Conservation (phyloP, 2,113 vertebrate genomes). For the Sardina pilchardus region DNA sequence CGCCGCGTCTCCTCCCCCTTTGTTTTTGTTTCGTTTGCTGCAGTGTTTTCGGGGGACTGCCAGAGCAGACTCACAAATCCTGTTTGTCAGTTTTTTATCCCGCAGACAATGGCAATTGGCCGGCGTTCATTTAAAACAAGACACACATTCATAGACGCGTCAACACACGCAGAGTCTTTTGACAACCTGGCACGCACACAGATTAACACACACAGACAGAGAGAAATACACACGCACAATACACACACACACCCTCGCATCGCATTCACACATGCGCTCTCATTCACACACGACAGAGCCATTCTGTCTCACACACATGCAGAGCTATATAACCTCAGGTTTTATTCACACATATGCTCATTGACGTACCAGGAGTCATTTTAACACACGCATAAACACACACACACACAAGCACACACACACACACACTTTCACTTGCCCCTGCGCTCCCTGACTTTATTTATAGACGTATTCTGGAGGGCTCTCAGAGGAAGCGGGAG, state of each 20-base stretch:
- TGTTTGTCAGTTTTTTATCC: background rate
- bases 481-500: background rate
- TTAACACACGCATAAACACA: constrained; percentile 15
- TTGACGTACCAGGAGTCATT: background rate
- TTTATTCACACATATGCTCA: background rate
- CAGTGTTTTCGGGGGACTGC: background rate
- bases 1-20: background rate
- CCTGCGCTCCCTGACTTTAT: constrained; percentile 42
- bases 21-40: background rate
- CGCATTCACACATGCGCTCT: background rate
- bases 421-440: background rate
- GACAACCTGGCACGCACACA: background rate
- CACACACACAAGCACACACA: constrained; percentile 13
- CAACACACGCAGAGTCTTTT: background rate
- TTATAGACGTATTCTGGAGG: constrained; percentile 38
- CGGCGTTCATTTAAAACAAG: constrained; percentile 4
- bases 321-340: background rate
- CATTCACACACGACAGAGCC: background rate
- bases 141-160: background rate
- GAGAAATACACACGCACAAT: background rate
- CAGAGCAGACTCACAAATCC: constrained; percentile 5
- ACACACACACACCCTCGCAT: background rate
- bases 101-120: constrained; percentile 5
- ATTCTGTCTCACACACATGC: background rate
- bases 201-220: background rate